Percentiles rank a stretch among this genome's conserved stretches.
Evolutionary conservation across 2,113 vertebrate species (phyloP).

Genomic region (Lepus timidus): DNA sequence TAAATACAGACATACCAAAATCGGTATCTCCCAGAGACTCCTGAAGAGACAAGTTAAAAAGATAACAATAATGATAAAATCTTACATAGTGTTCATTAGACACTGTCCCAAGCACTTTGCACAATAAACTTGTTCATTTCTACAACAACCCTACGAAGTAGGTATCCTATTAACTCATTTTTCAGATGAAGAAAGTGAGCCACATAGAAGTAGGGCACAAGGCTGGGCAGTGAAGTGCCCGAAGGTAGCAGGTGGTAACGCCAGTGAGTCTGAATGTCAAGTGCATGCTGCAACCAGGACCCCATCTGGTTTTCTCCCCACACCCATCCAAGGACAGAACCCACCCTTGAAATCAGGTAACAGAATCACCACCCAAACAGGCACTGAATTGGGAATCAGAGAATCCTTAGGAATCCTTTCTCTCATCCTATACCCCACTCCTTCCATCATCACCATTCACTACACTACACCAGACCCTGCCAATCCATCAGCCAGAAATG

Average conservation of each 20-base stretch:
- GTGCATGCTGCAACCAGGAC: not conserved
- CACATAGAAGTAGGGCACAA: not conserved
- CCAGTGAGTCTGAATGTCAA: not conserved
- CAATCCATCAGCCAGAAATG: fast-evolving
- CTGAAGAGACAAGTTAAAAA: not conserved
- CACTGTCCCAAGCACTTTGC: not conserved
- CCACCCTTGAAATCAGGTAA: not conserved
- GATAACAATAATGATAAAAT: not conserved
- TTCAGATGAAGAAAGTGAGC: not conserved
- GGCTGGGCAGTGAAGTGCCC: not conserved
- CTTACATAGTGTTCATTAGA: not conserved
- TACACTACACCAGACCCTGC: not conserved
- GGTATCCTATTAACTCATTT: not conserved
- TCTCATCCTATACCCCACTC: not conserved
- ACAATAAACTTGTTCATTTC: not conserved
- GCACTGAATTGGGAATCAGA: not conserved
- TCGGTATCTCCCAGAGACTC: not conserved
- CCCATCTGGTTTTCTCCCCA: not conserved
- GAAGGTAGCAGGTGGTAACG: not conserved
- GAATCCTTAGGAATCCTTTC: not conserved
- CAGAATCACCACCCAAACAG: not conserved
- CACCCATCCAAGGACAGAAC: not conserved
- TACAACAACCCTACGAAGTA: not conserved
- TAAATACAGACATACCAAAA: not conserved
- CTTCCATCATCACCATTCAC: not conserved